These are phyloP conservation scores for Eira barbara DNA, from an alignment of 2,113 vertebrate species.

Conservation along the genomic window DNA sequence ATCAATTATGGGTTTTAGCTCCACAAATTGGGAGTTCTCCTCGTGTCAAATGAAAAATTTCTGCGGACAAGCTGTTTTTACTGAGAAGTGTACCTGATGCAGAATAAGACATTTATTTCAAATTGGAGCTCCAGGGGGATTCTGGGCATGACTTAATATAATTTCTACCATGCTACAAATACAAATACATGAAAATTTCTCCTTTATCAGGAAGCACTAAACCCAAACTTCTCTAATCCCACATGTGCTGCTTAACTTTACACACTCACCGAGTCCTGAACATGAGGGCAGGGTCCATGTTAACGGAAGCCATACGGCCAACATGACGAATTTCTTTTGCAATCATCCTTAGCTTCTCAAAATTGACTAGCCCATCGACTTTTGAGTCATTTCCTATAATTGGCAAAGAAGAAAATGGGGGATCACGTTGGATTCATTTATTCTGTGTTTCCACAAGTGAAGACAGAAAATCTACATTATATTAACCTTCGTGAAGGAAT, in stretches of 20 bases:
- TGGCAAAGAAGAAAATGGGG: neutral
- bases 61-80: neutral
- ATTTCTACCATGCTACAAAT: neutral
- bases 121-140: neutral
- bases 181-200: neutral
- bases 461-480: neutral
- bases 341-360: slow-evolving; percentile 99
- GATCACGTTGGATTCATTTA: neutral
- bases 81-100: neutral
- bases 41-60: neutral
- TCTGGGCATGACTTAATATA: neutral
- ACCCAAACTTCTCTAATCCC: neutral
- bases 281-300: slow-evolving; percentile 99
- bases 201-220: neutral
- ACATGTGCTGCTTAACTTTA: neutral
- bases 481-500: slow-evolving; percentile 96
- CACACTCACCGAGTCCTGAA: slow-evolving; percentile 93
- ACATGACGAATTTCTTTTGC: slow-evolving; percentile 99
- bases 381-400: slow-evolving; percentile 96
- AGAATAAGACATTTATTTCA: neutral
- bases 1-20: neutral
- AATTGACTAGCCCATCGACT: slow-evolving; percentile 98
- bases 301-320: slow-evolving; percentile 97
- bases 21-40: neutral
- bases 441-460: neutral